Base-by-base conservation (phyloP, 2,113 vertebrate species). In the Glareola pratincola region DNA sequence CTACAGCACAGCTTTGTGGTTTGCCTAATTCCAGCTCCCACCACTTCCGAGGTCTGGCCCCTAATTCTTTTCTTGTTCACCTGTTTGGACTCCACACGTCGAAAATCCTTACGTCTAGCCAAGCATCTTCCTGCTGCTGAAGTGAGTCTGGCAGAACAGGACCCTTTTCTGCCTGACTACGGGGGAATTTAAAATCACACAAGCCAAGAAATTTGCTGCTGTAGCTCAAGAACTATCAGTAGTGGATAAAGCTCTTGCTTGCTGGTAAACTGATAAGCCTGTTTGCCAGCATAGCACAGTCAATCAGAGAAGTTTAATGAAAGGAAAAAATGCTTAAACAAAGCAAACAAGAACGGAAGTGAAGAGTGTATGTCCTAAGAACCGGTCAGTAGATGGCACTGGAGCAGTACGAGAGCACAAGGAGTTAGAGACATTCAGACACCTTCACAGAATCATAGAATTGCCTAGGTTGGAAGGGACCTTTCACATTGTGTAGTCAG, bases 301-400 rank as follows among this genome's bases (percentile, higher is more conserved):
- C 29, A 37, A 43, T 34, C 41, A 36, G 30, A 63, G 22, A 85
- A 88, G 36, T 29, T 66, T 32, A 88, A 71, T 59, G 41, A 85
- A 51, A 85, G 8, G 39, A 62, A 47, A 64, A 78, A n/a, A 8
- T 56, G 30, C 20, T 94, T 72, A n/a, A 85, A 66, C 36, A 50
- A 78, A 82, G 56, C 43, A 60, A 87, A 45, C 17, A 59, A 39
- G 51, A 53, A 75, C 5, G 1, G 18, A 54, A 23, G 15, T 5
- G 21, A 88, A 51, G n/a, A 75, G 34, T 0, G 0, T 43, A 22
- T 13, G 34, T 43, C 41, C 43, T 56, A 83, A 43, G 51, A 74
- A 75, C 8, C 5, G 4, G 73, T n/a, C 95, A n/a, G 66, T 75
- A 96, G 95, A 27, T 89, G 94, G 96, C 97, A 95, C 66, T 85